phyloP scores from a whole-genome alignment of 1,140 invertebrate genomes.

The Sinella curviseta region DNA sequence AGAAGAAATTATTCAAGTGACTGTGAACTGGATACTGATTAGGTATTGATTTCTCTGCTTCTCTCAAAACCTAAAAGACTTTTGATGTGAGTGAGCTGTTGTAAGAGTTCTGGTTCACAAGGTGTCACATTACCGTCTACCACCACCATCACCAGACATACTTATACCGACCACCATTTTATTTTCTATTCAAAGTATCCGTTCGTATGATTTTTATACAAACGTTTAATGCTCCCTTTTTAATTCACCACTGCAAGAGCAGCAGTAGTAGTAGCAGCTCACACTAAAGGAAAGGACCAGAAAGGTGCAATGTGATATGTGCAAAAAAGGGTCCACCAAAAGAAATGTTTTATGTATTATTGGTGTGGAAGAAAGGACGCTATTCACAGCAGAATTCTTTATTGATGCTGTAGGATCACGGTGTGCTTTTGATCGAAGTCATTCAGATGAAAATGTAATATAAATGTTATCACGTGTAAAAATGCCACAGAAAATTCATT shows the following conservation, averaged over 20 bases:
- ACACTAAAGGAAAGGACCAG: background rate
- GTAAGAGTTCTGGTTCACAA: background rate
- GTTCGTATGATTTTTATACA: too few relatives aligned
- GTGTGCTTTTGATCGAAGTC: background rate
- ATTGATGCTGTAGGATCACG: background rate
- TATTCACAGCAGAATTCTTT: background rate
- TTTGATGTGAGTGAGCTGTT: background rate
- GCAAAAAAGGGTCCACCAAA: background rate
- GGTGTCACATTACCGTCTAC: background rate
- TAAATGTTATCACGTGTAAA: slow-evolving; percentile 9
- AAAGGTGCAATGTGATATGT: background rate
- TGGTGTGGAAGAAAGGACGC: background rate
- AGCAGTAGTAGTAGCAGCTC: too few relatives aligned
- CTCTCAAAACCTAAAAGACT: background rate
- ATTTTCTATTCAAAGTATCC: background rate
- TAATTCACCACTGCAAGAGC: too few relatives aligned
- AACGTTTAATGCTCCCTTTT: too few relatives aligned
- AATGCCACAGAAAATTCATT: slow-evolving; percentile 9
- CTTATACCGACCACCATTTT: too few relatives aligned
- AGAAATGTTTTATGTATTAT: background rate
- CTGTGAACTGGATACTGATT: slow-evolving; percentile 13
- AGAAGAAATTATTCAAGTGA: background rate
- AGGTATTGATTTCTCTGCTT: slow-evolving; percentile 3
- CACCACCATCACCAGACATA: background rate
- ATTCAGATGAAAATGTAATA: slow-evolving; percentile 16